phyloP scores from a whole-genome alignment of 2,797 vertebrate genomes.

The Eulemur mongoz region DNA sequence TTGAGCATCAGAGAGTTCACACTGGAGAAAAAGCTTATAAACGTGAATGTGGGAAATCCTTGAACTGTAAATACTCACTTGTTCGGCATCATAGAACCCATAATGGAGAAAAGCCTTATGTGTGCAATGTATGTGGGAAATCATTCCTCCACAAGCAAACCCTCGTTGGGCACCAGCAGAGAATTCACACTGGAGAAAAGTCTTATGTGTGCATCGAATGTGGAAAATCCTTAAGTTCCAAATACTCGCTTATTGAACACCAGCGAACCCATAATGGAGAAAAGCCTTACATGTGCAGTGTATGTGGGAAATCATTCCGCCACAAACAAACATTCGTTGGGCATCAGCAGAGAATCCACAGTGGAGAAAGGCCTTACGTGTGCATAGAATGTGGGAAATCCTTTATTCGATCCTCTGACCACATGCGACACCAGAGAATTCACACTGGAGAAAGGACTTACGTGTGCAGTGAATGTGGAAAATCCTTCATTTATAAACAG shows the following conservation, averaged over 20 bases:
- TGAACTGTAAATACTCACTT: not conserved
- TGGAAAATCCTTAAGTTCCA: conserved; percentile 41
- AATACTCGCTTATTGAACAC: conserved; percentile 60
- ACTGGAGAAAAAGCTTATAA: not conserved
- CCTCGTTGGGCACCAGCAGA: conserved; percentile 14
- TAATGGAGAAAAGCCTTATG: not conserved
- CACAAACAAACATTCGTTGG: conserved; percentile 40
- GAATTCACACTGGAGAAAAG: conserved; percentile 37
- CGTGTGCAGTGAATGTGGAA: not conserved
- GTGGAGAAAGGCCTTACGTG: conserved; percentile 40
- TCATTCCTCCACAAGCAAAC: conserved; percentile 44
- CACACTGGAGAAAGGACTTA: conserved; percentile 8
- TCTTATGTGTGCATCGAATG: conserved; percentile 27
- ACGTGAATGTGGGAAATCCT: not conserved
- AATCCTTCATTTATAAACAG: not conserved
- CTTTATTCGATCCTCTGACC: not conserved
- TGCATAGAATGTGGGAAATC: conserved; percentile 37
- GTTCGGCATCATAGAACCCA: conserved; percentile 24
- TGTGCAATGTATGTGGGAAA: conserved; percentile 43
- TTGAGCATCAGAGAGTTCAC: not conserved
- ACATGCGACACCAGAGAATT: not conserved
- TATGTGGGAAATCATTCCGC: conserved; percentile 63
- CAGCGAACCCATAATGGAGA: conserved; percentile 67
- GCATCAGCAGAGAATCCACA: conserved; percentile 38
- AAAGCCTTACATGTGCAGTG: conserved; percentile 50